phyloP scores from a whole-genome alignment of 1,140 invertebrate genomes.

The Palaemon carinicauda region DNA sequence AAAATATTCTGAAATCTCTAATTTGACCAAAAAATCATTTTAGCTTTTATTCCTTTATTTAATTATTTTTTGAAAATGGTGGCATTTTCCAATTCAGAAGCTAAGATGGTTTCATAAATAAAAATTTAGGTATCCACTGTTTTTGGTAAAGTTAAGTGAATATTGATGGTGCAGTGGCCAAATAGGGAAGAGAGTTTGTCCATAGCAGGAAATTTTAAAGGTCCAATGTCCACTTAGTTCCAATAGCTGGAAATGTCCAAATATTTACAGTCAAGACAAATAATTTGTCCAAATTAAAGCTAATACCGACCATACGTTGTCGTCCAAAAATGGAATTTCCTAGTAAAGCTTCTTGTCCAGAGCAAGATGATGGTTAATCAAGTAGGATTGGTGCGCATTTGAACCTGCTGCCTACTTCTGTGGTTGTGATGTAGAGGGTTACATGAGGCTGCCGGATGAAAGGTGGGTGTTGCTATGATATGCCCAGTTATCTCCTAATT shows the following conservation, averaged over 20 bases:
- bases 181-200: not conserved
- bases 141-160: conserved; percentile 27
- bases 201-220: conserved; percentile 22
- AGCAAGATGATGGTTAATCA: no score
- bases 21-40: not conserved
- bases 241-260: conserved; percentile 32
- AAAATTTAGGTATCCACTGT: not conserved
- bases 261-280: conserved; percentile 26
- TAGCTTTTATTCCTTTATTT: no score
- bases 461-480: not conserved
- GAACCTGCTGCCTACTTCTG: not conserved
- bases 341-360: not conserved
- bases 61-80: not conserved
- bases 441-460: conserved; percentile 20
- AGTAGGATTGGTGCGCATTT: no score
- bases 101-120: conserved; percentile 28
- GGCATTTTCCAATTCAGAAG: conserved; percentile 34
- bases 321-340: conserved; percentile 31
- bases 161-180: conserved; percentile 18
- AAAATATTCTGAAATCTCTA: not conserved
- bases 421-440: conserved; percentile 5
- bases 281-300: conserved; percentile 36
- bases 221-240: conserved; percentile 31
- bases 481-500: not conserved
- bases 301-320: conserved; percentile 46